Percentiles rank a stretch among this genome's conserved stretches.
Evolutionary conservation across 2,797 vertebrate species (phyloP).

Genomic region (Momotus momota): DNA sequence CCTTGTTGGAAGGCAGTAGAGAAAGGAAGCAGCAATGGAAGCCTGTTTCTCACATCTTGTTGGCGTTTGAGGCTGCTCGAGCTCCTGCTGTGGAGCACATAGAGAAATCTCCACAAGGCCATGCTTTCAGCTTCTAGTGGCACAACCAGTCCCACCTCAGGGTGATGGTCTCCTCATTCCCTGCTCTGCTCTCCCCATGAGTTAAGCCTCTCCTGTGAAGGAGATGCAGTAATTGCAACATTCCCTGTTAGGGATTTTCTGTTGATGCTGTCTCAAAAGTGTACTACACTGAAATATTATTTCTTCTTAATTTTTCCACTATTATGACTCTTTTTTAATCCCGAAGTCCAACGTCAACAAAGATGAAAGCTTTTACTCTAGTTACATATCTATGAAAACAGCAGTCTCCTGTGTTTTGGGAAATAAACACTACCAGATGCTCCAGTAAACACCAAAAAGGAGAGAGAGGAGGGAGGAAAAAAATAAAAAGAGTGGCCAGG

Average conservation of each 20-base stretch:
- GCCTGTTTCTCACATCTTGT: neutral
- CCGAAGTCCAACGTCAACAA: conserved; percentile 49
- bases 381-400: conserved; percentile 64
- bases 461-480: neutral
- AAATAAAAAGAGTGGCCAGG: neutral
- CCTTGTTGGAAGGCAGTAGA: neutral
- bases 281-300: conserved; percentile 5
- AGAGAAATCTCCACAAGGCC: neutral
- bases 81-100: neutral
- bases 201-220: neutral
- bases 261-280: neutral
- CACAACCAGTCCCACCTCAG: neutral
- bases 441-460: conserved; percentile 40
- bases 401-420: conserved; percentile 34
- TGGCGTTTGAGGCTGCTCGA: neutral
- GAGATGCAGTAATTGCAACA: neutral
- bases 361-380: conserved; percentile 49
- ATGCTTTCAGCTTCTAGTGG: neutral
- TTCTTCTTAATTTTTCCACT: conserved; percentile 46
- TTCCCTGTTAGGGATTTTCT: neutral
- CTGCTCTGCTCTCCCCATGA: neutral
- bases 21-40: neutral
- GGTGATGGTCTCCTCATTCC: neutral
- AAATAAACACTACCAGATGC: conserved; percentile 67
- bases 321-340: conserved; percentile 42